Conservation (phyloP, 1,140 invertebrate species). For the Zaprionus nigranus region DNA sequence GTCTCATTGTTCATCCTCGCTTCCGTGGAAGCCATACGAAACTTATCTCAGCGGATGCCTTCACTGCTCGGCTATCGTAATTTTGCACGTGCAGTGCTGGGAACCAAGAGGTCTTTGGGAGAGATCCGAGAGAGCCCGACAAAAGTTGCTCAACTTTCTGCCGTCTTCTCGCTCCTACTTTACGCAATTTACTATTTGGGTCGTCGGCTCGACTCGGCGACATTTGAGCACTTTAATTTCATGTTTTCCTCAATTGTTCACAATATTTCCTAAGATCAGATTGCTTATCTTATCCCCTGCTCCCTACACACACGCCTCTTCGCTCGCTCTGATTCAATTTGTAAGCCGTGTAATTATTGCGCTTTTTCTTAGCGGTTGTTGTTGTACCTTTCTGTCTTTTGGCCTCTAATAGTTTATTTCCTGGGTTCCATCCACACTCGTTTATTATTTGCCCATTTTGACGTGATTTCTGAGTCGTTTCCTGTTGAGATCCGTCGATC, state of each 20-base stretch:
- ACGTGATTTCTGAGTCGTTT: slow-evolving; percentile 83
- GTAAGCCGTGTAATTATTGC: slow-evolving; percentile 66
- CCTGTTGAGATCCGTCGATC: slow-evolving; percentile 65
- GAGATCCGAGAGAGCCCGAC: slow-evolving; percentile 41
- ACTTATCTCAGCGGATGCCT: slow-evolving; percentile 65
- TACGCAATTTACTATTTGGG: slow-evolving; percentile 56
- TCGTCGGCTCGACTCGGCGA: slow-evolving; percentile 19
- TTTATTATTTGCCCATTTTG: slow-evolving; percentile 67
- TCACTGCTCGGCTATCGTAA: slow-evolving; percentile 3
- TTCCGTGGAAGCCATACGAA: slow-evolving; percentile 76
- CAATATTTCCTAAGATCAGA: slow-evolving; percentile 79
- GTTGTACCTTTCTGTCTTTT: slow-evolving; percentile 41
- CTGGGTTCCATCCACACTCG: slow-evolving; percentile 57
- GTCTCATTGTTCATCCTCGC: slow-evolving; percentile 70
- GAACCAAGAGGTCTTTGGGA: slow-evolving; percentile 43
- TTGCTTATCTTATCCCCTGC: slow-evolving; percentile 65
- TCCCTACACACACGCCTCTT: background rate
- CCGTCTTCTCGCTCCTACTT: slow-evolving; percentile 54
- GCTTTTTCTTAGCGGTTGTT: slow-evolving; percentile 65
- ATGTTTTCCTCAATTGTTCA: slow-evolving; percentile 76
- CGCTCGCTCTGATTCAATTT: slow-evolving; percentile 63
- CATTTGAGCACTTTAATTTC: slow-evolving; percentile 80
- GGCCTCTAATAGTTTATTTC: slow-evolving; percentile 78
- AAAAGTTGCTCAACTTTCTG: slow-evolving; percentile 83
- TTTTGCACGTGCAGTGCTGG: slow-evolving; percentile 78